phyloP scores from a whole-genome alignment of 2,888 invertebrate genomes.

The Drosophila anomalata region DNA sequence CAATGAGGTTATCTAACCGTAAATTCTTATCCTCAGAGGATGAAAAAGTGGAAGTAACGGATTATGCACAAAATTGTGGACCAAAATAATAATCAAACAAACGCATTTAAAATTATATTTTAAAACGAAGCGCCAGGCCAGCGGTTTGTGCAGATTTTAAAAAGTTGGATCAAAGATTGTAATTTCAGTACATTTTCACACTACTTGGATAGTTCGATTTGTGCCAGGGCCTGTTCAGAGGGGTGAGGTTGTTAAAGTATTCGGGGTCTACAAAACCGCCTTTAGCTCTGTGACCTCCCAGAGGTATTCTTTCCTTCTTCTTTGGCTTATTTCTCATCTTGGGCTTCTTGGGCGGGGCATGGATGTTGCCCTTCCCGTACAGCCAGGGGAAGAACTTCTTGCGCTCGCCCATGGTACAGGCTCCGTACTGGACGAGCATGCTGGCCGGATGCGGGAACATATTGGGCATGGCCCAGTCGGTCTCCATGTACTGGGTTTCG shows the following conservation, averaged over 20 bases:
- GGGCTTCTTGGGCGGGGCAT: slow-evolving; percentile 32
- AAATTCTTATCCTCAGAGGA: too few species aligned
- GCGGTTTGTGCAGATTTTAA: neutral
- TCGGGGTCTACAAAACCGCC: slow-evolving; percentile 41
- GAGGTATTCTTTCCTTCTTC: slow-evolving; percentile 8
- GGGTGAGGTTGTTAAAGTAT: slow-evolving; percentile 5
- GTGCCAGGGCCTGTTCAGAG: slow-evolving; percentile 13
- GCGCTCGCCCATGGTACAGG: slow-evolving; percentile 73
- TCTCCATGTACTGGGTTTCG: slow-evolving; percentile 87
- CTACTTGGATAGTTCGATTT: neutral
- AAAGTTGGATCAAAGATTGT: neutral
- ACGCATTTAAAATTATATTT: neutral
- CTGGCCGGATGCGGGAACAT: slow-evolving; percentile 70
- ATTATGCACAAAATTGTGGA: too few species aligned
- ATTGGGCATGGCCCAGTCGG: slow-evolving; percentile 84
- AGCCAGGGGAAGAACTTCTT: slow-evolving; percentile 52
- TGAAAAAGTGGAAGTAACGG: too few species aligned
- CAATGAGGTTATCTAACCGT: too few species aligned
- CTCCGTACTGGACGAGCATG: slow-evolving; percentile 67
- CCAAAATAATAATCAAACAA: neutral
- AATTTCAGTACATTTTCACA: neutral
- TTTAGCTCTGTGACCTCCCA: slow-evolving; percentile 5
- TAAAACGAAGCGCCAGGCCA: neutral
- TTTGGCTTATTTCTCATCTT: slow-evolving; percentile 22
- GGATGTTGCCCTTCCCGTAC: slow-evolving; percentile 56